These are phyloP conservation scores for Macrosiphum euphorbiae DNA, from an alignment of 2,888 invertebrate species.

Conservation along the genomic window DNA sequence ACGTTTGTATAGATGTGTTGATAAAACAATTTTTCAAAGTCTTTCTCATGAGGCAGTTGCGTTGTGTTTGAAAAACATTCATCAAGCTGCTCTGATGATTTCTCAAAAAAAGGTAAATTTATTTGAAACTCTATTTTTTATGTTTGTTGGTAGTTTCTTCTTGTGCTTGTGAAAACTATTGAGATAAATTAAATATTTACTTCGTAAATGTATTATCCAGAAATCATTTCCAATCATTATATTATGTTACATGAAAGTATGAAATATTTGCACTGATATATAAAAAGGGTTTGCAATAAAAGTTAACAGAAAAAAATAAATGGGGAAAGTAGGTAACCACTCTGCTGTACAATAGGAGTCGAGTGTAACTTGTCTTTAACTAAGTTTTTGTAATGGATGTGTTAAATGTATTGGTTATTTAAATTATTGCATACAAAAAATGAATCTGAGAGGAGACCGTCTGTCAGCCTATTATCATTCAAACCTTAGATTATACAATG, in stretches of 20 bases:
- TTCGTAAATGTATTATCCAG: not conserved
- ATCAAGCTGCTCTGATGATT: constrained; percentile 85
- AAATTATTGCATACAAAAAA: too few species aligned
- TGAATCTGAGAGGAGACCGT: too few species aligned
- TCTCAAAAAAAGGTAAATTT: constrained; percentile 76
- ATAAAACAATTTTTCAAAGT: constrained; percentile 95
- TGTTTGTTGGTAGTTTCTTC: not conserved
- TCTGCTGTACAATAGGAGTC: too few species aligned
- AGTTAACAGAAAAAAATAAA: not conserved
- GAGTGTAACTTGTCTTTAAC: too few species aligned
- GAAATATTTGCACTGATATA: not conserved
- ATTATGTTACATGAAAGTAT: not conserved
- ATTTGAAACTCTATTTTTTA: not conserved
- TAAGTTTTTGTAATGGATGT: too few species aligned
- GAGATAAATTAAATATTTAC: not conserved
- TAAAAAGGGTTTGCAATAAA: not conserved
- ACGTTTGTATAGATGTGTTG: constrained; percentile 91
- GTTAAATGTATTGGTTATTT: too few species aligned
- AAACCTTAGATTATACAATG: too few species aligned
- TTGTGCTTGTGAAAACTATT: not conserved
- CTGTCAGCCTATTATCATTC: too few species aligned
- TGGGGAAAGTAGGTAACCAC: too few species aligned
- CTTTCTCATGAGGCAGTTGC: constrained; percentile 95
- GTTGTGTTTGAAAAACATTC: constrained; percentile 91
- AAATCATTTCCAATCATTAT: not conserved